phyloP scores from a whole-genome alignment of 2,888 invertebrate species.

The Leucania comma region DNA sequence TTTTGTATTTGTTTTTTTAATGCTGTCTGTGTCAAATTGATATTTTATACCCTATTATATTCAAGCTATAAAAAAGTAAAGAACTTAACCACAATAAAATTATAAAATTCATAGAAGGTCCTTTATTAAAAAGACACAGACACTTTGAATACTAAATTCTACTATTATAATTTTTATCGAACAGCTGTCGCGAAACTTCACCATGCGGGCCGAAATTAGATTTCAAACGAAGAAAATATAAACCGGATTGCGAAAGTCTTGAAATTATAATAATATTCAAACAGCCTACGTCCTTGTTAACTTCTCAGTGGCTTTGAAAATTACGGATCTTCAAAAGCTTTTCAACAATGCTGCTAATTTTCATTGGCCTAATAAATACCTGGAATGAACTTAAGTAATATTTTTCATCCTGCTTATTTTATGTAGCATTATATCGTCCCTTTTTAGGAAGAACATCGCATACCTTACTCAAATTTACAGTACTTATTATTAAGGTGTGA shows the following conservation, averaged over 20 bases:
- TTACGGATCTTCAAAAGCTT: slow-evolving; percentile 34
- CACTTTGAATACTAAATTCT: slow-evolving; percentile 49
- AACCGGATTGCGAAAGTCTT: slow-evolving; percentile 34
- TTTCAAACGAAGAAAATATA: slow-evolving; percentile 54
- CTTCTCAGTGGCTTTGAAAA: slow-evolving; percentile 41
- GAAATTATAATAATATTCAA: slow-evolving; percentile 53
- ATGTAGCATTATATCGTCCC: too few relatives aligned
- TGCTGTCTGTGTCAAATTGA: too few relatives aligned
- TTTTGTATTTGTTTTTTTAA: too few relatives aligned
- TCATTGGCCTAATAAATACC: slow-evolving; percentile 20
- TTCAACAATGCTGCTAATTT: slow-evolving; percentile 51
- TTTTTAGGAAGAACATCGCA: too few relatives aligned
- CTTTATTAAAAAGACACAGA: slow-evolving; percentile 37
- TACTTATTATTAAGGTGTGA: too few relatives aligned
- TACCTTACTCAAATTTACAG: too few relatives aligned
- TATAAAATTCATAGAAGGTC: not conserved
- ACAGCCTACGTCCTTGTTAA: slow-evolving; percentile 36
- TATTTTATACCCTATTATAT: too few relatives aligned
- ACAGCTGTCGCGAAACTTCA: slow-evolving; percentile 47
- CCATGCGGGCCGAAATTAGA: slow-evolving; percentile 39
- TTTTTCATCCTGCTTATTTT: slow-evolving; percentile 7
- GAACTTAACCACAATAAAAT: not conserved
- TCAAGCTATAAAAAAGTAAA: not conserved
- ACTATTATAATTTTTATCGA: slow-evolving; percentile 55
- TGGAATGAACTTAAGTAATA: slow-evolving; percentile 32